phyloP scores from a whole-genome alignment of 2,797 vertebrate species.

The Urocyon cinereoargenteus region DNA sequence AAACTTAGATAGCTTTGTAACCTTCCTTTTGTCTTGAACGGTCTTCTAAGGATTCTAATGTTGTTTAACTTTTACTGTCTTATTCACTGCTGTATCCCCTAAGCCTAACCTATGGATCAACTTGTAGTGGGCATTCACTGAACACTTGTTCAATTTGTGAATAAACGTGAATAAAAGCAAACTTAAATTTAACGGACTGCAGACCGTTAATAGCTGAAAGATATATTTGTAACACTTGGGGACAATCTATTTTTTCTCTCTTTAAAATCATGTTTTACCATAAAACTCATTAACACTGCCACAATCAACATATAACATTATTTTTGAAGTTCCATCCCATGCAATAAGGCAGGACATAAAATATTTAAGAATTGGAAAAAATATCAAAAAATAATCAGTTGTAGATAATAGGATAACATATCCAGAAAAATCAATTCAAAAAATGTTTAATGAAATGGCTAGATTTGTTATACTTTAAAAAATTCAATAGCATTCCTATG shows the following conservation, averaged over 20 bases:
- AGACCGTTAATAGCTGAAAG: background rate
- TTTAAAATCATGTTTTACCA: background rate
- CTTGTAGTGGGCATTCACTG: background rate
- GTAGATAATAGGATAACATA: background rate
- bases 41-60: background rate
- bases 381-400: constrained; percentile 42
- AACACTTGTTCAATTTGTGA: background rate
- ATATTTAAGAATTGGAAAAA: constrained; percentile 17
- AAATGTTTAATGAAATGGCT: background rate
- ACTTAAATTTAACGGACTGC: background rate
- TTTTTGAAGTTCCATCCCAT: constrained; percentile 29
- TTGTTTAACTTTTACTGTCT: background rate
- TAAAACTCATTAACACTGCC: background rate
- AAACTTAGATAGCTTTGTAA: background rate
- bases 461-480: background rate
- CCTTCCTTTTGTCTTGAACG: background rate
- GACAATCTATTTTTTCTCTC: background rate
- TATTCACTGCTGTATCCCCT: background rate
- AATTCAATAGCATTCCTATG: background rate
- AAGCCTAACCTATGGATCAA: background rate
- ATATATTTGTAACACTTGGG: background rate
- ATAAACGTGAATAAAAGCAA: background rate
- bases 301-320: background rate
- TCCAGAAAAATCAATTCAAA: constrained; percentile 29
- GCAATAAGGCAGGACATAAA: constrained; percentile 59